A percentile compares a stretch with the other conserved stretches of the same genome.
Conservation (phyloP, 2,113 vertebrate genomes). For the Takifugu bimaculatus region DNA sequence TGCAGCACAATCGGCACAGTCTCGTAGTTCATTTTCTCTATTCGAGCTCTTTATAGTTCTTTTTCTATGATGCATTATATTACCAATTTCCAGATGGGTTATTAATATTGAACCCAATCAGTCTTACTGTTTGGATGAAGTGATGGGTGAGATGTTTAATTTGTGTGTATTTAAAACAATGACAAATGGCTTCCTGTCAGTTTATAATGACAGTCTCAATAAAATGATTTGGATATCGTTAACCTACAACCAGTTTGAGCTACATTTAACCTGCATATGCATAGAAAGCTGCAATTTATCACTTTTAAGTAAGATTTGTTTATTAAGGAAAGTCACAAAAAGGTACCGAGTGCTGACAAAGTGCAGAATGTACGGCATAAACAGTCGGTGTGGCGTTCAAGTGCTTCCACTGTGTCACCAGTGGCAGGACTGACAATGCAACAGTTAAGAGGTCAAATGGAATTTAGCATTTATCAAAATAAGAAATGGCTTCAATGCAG, state of each 20-base stretch:
- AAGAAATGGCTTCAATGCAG: slow-evolving; percentile 8
- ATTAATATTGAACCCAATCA: slow-evolving; percentile 1
- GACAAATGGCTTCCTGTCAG: slow-evolving; percentile 36
- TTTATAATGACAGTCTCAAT: slow-evolving; percentile 58
- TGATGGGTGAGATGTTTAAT: slow-evolving; percentile 4
- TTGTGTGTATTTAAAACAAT: slow-evolving; percentile 55
- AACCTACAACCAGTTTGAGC: slow-evolving; percentile 21
- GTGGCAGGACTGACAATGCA: slow-evolving; percentile 16
- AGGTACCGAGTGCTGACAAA: slow-evolving; percentile 4
- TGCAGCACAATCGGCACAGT: slow-evolving; percentile 11
- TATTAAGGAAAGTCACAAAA: neutral
- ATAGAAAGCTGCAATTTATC: slow-evolving; percentile 6
- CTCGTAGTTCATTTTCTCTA: no score
- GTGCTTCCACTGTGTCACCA: slow-evolving; percentile 25
- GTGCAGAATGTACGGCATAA: neutral
- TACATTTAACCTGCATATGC: slow-evolving; percentile 15
- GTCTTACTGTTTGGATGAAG: neutral
- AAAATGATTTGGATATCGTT: slow-evolving; percentile 52
- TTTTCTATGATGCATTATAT: slow-evolving; percentile 18
- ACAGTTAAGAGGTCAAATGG: slow-evolving; percentile 8
- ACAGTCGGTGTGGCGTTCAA: slow-evolving; percentile 30
- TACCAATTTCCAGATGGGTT: slow-evolving; percentile 23
- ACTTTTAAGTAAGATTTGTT: neutral
- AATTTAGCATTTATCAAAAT: slow-evolving; percentile 8
- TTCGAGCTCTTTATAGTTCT: slow-evolving; percentile 20